Evolutionary conservation across 2,113 vertebrate species (phyloP).

Genomic region (Rhabdornis inornatus): DNA sequence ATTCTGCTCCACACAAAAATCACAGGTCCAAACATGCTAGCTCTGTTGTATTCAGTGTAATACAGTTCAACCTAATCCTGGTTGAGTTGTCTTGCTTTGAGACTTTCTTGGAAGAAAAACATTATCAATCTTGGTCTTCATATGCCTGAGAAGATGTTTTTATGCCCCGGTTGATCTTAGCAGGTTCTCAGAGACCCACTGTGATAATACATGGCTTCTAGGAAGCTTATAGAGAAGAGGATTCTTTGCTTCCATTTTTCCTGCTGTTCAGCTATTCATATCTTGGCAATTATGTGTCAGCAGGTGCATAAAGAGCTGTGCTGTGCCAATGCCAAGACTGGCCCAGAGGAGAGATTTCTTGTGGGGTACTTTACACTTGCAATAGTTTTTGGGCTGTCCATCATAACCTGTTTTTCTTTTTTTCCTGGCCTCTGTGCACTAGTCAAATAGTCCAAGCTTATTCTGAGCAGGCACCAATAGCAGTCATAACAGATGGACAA

Average conservation of each 20-base stretch:
- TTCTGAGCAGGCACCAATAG: conserved; percentile 44
- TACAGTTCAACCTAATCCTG: not conserved
- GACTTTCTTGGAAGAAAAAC: not conserved
- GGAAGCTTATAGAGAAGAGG: conserved; percentile 24
- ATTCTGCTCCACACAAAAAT: conserved; percentile 12
- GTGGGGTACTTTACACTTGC: not conserved
- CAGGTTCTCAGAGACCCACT: conserved; percentile 1
- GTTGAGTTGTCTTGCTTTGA: not conserved
- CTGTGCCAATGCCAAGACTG: conserved; percentile 7
- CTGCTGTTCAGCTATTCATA: conserved; percentile 41
- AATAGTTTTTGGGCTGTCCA: not conserved
- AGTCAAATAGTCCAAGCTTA: conserved; percentile 46
- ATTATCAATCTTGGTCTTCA: not conserved
- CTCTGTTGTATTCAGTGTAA: not conserved
- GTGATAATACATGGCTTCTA: conserved; percentile 33
- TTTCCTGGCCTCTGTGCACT: not conserved
- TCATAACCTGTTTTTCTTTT: conserved; percentile 7
- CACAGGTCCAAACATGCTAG: not conserved
- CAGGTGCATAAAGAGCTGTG: conserved; percentile 1
- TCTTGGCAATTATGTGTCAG: conserved; percentile 13
- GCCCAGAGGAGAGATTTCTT: conserved; percentile 12
- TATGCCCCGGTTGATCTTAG: not conserved
- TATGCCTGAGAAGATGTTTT: not conserved
- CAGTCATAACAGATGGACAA: conserved; percentile 41
- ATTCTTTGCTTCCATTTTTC: conserved; percentile 31